Conservation (phyloP, 2,888 invertebrate species). For the Lasioglossum malachurum region DNA sequence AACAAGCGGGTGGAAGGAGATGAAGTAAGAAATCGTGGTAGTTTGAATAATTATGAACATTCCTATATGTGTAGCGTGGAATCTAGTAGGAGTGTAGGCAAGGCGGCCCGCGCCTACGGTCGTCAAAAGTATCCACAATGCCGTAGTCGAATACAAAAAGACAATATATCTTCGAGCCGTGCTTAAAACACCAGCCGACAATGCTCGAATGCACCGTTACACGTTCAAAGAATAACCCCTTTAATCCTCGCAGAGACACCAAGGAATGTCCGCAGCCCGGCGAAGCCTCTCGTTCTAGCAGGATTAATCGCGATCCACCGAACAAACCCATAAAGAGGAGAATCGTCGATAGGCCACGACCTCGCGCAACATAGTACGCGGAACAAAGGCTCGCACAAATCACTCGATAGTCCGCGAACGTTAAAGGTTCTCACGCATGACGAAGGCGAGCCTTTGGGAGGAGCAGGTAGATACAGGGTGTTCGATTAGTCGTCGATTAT, state of each 20-base stretch:
- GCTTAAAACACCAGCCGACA: background rate
- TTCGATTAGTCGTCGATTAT: background rate
- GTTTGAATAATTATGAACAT: background rate
- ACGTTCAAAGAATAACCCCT: background rate
- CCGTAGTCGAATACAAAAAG: background rate
- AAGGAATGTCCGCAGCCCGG: background rate
- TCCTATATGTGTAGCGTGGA: background rate
- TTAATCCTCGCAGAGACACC: background rate
- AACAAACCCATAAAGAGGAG: slow-evolving; percentile 14
- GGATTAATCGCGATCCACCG: slow-evolving; percentile 28
- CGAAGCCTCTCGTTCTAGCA: slow-evolving; percentile 6
- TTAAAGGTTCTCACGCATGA: slow-evolving; percentile 63
- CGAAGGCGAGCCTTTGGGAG: slow-evolving; percentile 9
- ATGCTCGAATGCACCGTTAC: slow-evolving; percentile 6
- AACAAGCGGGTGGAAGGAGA: background rate
- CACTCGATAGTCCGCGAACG: slow-evolving; percentile 13
- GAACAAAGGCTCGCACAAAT: slow-evolving; percentile 42
- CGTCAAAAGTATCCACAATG: slow-evolving; percentile 10
- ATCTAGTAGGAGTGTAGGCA: background rate
- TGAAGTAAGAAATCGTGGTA: background rate
- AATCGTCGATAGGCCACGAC: slow-evolving; percentile 25
- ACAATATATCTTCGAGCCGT: slow-evolving; percentile 9
- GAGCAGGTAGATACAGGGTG: slow-evolving; percentile 8
- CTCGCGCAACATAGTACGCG: slow-evolving; percentile 27
- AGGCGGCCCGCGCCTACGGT: background rate